Percentiles rank a stretch among this genome's conserved stretches.
These are phyloP conservation scores for Danionella cerebrum DNA, from an alignment of 2,113 vertebrate genomes.

Conservation along the genomic window DNA sequence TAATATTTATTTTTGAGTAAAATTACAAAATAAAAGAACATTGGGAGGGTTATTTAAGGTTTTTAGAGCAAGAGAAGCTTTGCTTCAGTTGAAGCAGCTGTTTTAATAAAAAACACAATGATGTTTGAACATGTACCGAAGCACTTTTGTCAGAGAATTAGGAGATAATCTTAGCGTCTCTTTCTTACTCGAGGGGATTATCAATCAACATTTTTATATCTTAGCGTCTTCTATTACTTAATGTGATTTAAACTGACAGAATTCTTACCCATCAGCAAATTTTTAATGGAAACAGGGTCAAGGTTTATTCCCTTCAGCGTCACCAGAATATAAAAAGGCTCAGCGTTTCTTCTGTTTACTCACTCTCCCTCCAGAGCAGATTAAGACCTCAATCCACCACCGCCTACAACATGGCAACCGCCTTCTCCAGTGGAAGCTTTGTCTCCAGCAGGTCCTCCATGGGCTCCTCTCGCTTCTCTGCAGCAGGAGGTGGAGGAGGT, in stretches of 20 bases:
- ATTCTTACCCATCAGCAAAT: slow-evolving; percentile 17
- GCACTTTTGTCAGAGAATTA: not conserved
- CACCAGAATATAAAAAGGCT: slow-evolving; percentile 13
- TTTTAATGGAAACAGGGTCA: not conserved
- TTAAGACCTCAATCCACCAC: slow-evolving; percentile 1
- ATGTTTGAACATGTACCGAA: slow-evolving; percentile 3
- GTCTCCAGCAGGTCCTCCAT: not conserved
- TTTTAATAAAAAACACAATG: not conserved
- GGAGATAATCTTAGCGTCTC: not conserved
- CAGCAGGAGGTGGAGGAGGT: slow-evolving; percentile 10
- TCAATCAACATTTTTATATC: not conserved
- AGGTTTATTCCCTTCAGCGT: not conserved
- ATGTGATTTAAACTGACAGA: not conserved
- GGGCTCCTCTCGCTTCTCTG: slow-evolving; percentile 13
- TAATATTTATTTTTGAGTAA: not conserved
- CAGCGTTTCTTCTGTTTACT: not conserved
- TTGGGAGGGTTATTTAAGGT: not conserved
- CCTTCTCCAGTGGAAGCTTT: not conserved
- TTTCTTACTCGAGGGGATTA: not conserved
- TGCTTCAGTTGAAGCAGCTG: not conserved
- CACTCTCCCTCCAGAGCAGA: slow-evolving; percentile 9
- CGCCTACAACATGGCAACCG: slow-evolving; percentile 9
- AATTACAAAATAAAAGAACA: no score
- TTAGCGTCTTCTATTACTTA: not conserved
- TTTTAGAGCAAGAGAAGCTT: not conserved